These are phyloP conservation scores for Neosalanx taihuensis DNA, from an alignment of 2,797 vertebrate species.

Conservation along the genomic window DNA sequence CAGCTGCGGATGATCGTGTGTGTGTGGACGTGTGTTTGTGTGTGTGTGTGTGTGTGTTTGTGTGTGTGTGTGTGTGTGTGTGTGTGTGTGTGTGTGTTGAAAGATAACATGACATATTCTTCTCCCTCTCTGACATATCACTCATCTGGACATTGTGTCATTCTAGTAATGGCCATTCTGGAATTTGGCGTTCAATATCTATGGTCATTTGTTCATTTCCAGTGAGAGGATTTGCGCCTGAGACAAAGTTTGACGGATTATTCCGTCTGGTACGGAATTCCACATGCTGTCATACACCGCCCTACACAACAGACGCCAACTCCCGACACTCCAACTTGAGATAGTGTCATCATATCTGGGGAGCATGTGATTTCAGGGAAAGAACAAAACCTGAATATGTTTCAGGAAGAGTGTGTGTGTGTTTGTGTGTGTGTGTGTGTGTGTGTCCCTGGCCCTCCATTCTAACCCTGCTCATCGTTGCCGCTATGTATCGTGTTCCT, in stretches of 20 bases:
- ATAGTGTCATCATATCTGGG: slow-evolving; percentile 5
- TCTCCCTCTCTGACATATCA: too few relatives aligned
- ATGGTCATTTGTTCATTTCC: too few relatives aligned
- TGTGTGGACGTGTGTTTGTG: slow-evolving; percentile 23
- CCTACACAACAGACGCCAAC: too few relatives aligned
- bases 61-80: slow-evolving; percentile 20
- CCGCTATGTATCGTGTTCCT: slow-evolving; percentile 34
- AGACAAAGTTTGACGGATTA: too few relatives aligned
- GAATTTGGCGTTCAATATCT: too few relatives aligned
- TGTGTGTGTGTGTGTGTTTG: slow-evolving; percentile 1
- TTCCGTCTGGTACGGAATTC: too few relatives aligned
- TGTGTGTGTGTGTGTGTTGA: slow-evolving; percentile 12
- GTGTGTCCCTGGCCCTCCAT: slow-evolving; percentile 31
- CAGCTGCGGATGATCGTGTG: slow-evolving; percentile 61
- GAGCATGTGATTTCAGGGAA: neutral
- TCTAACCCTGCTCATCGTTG: slow-evolving; percentile 34
- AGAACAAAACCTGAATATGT: neutral
- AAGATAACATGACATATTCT: too few relatives aligned
- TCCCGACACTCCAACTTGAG: neutral
- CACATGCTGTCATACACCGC: too few relatives aligned
- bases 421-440: slow-evolving; percentile 5
- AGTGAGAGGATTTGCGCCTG: too few relatives aligned
- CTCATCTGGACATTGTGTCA: too few relatives aligned
- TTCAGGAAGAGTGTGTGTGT: slow-evolving; percentile 12
- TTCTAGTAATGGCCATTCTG: too few relatives aligned